Base-by-base conservation (phyloP, 2,797 vertebrate species). In the Pantherophis alleghaniensis region DNA sequence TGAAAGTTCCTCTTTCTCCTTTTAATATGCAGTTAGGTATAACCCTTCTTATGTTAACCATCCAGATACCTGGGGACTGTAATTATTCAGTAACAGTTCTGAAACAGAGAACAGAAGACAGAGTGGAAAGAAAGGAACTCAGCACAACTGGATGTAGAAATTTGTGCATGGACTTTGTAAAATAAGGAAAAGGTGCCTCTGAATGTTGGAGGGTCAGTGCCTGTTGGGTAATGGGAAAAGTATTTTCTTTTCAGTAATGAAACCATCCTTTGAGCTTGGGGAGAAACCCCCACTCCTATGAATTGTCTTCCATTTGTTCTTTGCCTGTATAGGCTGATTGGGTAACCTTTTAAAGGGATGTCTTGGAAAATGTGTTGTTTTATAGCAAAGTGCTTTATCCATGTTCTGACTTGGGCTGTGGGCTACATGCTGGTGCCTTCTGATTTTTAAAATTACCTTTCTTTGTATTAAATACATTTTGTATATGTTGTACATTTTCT, bases 401-500 rank as follows among this genome's bases (percentile, higher is more conserved):
- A 90, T 96, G 95, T 95, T 97, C 95, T 94, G 86, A 90, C 93
- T 92, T 69, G 93, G 94, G 94, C 95, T 97, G 95, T 95, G 90
- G 93, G 94, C 95, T 96, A 97, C 96, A 94, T 42, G 94, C 96
- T 97, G 96, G 95, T 96, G 97, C 96, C 95, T 96, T 97, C 95
- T 96, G 94, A 93, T 7, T 95, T 96, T 96, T 93, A 66, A 89
- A 93, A 93, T 91, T 93, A 89, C 87, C 87, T 87, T 96, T 95
- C 94, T 97, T 97, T 97, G 96, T 97, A 97, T 96, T 97, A 97
- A 97, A 97, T 97, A 96, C 95, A 89, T 97, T 97, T 96, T 98
- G 97, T 98, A 97, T 98, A 97, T 98, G 97, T 97, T 98, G 97
- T 97, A 96, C 59, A 96, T 96, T 97, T 92, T 92, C 11, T 4